Percentiles rank a stretch among this genome's conserved stretches.
Conservation (phyloP, 2,797 vertebrate genomes). For the Amniataba percoides region DNA sequence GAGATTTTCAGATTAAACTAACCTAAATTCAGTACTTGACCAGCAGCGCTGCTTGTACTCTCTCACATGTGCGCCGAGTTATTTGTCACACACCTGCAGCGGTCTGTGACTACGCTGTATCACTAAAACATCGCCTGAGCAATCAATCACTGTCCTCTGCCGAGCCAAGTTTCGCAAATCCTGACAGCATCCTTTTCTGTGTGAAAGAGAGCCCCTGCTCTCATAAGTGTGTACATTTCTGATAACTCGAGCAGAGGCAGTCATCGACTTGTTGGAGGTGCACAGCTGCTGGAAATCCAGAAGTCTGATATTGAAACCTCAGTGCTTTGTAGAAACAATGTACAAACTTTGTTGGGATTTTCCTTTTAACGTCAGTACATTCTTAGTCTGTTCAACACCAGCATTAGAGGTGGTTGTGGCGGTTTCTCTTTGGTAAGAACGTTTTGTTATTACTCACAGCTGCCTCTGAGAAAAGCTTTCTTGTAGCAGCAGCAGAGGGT, state of each 20-base stretch:
- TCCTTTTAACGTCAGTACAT: constrained; percentile 11
- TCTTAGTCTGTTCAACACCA: constrained; percentile 29
- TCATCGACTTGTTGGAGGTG: not conserved
- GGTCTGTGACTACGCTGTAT: not conserved
- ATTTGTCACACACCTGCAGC: constrained; percentile 17
- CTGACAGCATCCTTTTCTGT: not conserved
- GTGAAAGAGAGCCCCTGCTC: not conserved
- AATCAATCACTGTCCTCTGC: constrained; percentile 16
- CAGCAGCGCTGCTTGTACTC: not conserved
- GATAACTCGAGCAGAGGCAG: not conserved
- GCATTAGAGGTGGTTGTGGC: constrained; percentile 1
- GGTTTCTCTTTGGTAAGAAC: constrained; percentile 20
- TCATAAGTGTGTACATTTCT: not conserved
- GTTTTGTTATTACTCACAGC: constrained; percentile 23
- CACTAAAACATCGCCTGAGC: not conserved
- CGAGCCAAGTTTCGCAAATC: not conserved
- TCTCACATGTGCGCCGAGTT: constrained; percentile 1
- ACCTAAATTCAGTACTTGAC: constrained; percentile 6
- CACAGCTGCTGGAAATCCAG: not conserved
- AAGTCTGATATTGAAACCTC: not conserved
- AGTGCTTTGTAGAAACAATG: not conserved
- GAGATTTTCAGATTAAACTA: constrained; percentile 20
- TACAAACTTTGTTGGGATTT: constrained; percentile 15
- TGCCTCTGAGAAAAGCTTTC: constrained; percentile 23
- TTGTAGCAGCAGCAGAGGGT: not conserved